Conservation (phyloP, 2,797 vertebrate genomes). For the Knipowitschia caucasica region DNA sequence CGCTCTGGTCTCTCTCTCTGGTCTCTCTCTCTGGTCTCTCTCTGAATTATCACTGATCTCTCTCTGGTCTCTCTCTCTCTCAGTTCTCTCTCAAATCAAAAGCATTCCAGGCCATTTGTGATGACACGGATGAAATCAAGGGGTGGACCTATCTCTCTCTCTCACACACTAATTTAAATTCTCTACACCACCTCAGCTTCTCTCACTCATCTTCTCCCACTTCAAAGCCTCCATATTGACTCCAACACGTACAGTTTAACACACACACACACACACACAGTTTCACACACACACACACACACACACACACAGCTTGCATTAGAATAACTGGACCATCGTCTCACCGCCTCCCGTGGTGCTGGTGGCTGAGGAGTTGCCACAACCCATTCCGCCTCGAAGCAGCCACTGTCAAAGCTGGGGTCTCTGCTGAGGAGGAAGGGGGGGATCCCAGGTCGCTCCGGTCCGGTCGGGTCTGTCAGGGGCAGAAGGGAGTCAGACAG, state of each 20-base stretch:
- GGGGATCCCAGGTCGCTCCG: conserved; percentile 18
- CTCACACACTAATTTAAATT: conserved; percentile 51
- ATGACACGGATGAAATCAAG: conserved; percentile 20
- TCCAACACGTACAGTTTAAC: not conserved
- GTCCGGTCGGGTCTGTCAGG: too few species aligned
- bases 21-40: conserved; percentile 56
- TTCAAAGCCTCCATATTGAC: not conserved
- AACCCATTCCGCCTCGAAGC: conserved; percentile 79
- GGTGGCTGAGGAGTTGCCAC: conserved; percentile 82
- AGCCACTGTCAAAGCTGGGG: conserved; percentile 54
- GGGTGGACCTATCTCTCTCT: conserved; percentile 28
- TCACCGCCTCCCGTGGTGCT: conserved; percentile 77
- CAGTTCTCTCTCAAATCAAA: conserved; percentile 50
- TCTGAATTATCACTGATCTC: conserved; percentile 59
- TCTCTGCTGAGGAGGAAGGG: conserved; percentile 23
- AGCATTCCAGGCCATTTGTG: conserved; percentile 14
- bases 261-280: conserved; percentile 13
- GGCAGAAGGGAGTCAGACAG: not conserved
- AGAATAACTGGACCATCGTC: too few species aligned
- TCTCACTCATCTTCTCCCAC: conserved; percentile 37
- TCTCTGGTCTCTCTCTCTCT: conserved; percentile 53
- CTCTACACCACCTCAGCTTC: conserved; percentile 43
- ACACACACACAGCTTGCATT: not conserved
- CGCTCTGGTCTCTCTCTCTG: conserved; percentile 32
- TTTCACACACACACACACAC: conserved; percentile 6